A percentile compares a stretch with the other conserved stretches of the same genome.
Conservation (phyloP, 1,140 invertebrate genomes). For the Magallana angulata region DNA sequence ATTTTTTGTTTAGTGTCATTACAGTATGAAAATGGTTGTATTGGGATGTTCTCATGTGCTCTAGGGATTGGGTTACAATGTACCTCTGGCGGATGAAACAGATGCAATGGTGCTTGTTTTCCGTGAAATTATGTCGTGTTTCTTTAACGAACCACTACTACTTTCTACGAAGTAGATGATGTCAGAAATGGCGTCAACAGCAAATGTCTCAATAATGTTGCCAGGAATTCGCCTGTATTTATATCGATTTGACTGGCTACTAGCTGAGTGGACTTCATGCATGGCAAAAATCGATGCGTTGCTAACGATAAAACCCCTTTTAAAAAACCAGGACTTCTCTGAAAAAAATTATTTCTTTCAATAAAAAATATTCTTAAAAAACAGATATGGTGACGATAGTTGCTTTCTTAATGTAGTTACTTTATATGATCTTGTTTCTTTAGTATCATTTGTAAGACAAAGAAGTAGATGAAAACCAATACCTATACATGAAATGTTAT, state of each 20-base stretch:
- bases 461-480: no score
- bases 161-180: background rate
- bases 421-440: no score
- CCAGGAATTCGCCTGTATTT: background rate
- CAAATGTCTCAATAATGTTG: background rate
- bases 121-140: background rate
- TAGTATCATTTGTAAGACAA: no score
- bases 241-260: background rate
- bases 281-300: background rate
- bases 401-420: no score
- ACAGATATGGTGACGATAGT: no score
- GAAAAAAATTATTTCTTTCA: background rate
- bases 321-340: background rate
- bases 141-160: background rate
- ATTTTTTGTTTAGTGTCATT: background rate
- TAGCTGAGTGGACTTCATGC: background rate
- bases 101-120: background rate
- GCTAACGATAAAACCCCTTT: background rate
- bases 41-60: background rate
- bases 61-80: background rate
- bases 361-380: no score
- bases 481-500: background rate
- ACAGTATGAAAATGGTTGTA: background rate
- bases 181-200: background rate
- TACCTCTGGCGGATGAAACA: background rate